Conservation (phyloP, 1,140 invertebrate genomes). For the Artemia franciscana region DNA sequence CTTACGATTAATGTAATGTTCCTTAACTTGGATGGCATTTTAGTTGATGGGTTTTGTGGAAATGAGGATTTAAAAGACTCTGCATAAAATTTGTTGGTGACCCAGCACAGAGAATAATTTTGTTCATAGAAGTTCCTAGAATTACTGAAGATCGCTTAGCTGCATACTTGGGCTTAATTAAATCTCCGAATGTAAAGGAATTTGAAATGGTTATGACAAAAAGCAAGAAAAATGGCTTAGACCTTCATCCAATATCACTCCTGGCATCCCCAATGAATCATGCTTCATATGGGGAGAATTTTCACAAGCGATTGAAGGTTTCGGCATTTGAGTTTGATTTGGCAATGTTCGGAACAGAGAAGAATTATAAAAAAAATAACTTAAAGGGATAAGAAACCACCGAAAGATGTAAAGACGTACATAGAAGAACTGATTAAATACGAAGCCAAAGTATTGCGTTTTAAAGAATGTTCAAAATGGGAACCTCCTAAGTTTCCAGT, state of each 20-base stretch:
- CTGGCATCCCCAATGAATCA: slow-evolving; percentile 38
- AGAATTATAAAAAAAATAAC: too few relatives aligned
- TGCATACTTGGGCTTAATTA: slow-evolving; percentile 40
- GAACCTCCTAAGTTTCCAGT: not conserved
- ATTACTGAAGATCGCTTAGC: slow-evolving; percentile 51
- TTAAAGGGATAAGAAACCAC: too few relatives aligned
- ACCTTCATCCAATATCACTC: slow-evolving; percentile 45
- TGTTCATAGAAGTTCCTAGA: slow-evolving; percentile 40
- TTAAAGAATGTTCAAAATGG: not conserved
- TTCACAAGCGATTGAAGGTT: not conserved
- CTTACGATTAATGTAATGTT: too few relatives aligned
- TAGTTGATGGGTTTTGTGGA: slow-evolving; percentile 85
- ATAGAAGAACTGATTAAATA: not conserved
- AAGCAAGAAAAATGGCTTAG: slow-evolving; percentile 21
- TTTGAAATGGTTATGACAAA: slow-evolving; percentile 34
- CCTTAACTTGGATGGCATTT: slow-evolving; percentile 51
- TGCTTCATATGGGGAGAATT: slow-evolving; percentile 39
- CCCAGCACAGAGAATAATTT: too few relatives aligned
- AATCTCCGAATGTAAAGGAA: slow-evolving; percentile 36
- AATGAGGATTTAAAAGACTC: slow-evolving; percentile 79
- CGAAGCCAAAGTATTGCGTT: not conserved
- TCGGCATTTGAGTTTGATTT: not conserved
- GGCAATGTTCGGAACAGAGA: not conserved
- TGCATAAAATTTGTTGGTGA: slow-evolving; percentile 50
- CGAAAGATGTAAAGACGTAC: not conserved